phyloP scores from a whole-genome alignment of 2,797 vertebrate species.

The Danio tinwini region DNA sequence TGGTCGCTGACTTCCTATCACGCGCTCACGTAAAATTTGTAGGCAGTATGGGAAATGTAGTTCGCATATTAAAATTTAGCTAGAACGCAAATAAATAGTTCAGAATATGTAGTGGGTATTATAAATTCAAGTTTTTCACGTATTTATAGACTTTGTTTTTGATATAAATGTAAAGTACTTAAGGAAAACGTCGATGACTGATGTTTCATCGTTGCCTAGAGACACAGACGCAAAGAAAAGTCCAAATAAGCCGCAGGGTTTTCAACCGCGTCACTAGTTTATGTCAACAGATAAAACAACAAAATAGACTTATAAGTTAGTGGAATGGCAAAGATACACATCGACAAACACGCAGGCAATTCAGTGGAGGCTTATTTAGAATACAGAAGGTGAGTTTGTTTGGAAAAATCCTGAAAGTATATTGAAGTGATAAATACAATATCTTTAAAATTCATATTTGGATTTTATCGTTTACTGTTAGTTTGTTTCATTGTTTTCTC shows the following conservation, averaged over 20 bases:
- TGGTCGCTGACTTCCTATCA: background rate
- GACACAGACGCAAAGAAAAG: background rate
- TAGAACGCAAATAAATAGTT: background rate
- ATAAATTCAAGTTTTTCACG: background rate
- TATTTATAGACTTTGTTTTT: background rate
- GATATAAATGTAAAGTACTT: background rate
- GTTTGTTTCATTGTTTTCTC: background rate
- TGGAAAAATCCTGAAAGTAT: background rate
- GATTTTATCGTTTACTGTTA: background rate
- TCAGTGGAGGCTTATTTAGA: slow-evolving; percentile 76
- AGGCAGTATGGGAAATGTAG: slow-evolving; percentile 32
- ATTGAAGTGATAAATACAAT: background rate
- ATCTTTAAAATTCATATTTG: background rate
- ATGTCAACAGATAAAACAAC: background rate
- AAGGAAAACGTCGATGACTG: background rate
- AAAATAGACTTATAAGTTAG: background rate
- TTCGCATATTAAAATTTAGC: background rate
- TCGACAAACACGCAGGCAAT: slow-evolving; percentile 58
- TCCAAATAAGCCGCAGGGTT: background rate
- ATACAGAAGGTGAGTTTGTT: slow-evolving; percentile 72
- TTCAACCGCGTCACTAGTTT: background rate
- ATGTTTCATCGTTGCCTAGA: slow-evolving; percentile 27
- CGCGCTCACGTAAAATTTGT: background rate
- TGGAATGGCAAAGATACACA: slow-evolving; percentile 66
- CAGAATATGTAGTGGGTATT: background rate